These are phyloP conservation scores for Triplophysa rosa DNA, from an alignment of 2,113 vertebrate species.

Conservation along the genomic window DNA sequence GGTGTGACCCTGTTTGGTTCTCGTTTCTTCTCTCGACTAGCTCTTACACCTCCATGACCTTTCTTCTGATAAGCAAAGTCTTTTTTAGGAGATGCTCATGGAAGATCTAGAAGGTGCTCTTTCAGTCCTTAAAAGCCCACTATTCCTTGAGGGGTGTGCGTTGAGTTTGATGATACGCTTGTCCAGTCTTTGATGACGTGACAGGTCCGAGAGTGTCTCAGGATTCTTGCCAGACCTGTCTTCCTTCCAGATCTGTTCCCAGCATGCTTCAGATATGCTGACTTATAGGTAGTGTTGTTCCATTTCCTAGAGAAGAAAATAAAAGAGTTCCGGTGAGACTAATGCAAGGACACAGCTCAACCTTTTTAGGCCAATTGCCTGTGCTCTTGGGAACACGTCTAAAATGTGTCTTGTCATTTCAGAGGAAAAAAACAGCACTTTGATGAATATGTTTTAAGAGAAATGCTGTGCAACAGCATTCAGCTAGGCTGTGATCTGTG, in stretches of 20 bases:
- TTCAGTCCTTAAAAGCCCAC: constrained; percentile 50
- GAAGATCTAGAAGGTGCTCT: constrained; percentile 54
- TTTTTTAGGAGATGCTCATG: constrained; percentile 47
- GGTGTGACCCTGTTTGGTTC: neutral
- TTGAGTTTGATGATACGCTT: constrained; percentile 61
- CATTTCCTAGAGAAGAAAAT: constrained; percentile 44
- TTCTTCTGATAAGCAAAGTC: constrained; percentile 55
- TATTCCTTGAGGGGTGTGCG: constrained; percentile 62
- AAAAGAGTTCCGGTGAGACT: constrained; percentile 39
- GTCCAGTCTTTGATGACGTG: constrained; percentile 37
- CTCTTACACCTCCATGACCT: neutral
- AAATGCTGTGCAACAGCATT: neutral
- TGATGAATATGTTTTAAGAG: neutral
- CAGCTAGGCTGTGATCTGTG: neutral
- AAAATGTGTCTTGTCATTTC: constrained; percentile 2
- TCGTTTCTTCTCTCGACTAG: neutral
- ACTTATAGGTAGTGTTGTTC: constrained; percentile 26
- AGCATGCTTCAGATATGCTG: constrained; percentile 8
- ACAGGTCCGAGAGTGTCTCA: constrained; percentile 34
- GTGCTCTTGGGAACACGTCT: neutral
- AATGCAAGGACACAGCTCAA: constrained; percentile 14
- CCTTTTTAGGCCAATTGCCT: constrained; percentile 14
- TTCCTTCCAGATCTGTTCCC: constrained; percentile 11
- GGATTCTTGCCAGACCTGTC: constrained; percentile 38
- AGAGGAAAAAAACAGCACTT: neutral